These are phyloP conservation scores for Saturnia japonica DNA, from an alignment of 2,888 invertebrate genomes.

Conservation along the genomic window DNA sequence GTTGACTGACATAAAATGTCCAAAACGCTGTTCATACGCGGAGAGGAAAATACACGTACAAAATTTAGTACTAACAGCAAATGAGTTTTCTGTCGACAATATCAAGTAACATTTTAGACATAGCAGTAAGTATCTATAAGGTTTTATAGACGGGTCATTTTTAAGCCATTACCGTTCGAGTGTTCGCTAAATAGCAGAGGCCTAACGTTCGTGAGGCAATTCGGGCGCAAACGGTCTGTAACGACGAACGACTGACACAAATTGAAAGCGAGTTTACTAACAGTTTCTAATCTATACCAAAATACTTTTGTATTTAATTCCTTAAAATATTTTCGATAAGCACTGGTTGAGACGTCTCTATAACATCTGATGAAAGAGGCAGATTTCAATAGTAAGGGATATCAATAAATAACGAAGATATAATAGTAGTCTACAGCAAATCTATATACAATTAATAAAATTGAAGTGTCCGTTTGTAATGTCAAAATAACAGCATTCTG, in stretches of 20 bases:
- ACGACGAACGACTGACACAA: conserved; percentile 15
- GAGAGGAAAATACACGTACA: neutral
- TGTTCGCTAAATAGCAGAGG: conserved; percentile 15
- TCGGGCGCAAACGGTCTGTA: conserved; percentile 13
- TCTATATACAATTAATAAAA: too few species aligned
- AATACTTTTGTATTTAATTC: neutral
- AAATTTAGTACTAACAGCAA: neutral
- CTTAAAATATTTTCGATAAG: neutral
- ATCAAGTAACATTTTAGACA: neutral
- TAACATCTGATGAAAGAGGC: too few species aligned
- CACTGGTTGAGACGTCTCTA: too few species aligned
- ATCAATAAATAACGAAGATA: neutral
- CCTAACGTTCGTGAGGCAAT: conserved; percentile 13
- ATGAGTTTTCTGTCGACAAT: conserved; percentile 8
- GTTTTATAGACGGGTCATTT: conserved; percentile 16
- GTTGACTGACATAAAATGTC: neutral
- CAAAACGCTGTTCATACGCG: neutral
- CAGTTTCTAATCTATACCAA: conserved; percentile 7
- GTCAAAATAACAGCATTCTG: too few species aligned
- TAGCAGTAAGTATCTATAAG: conserved; percentile 7
- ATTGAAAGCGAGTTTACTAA: conserved; percentile 12
- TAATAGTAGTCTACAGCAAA: neutral
- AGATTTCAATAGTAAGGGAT: neutral
- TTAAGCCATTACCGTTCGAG: conserved; percentile 15
- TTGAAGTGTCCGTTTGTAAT: too few species aligned